Conservation (phyloP, 2,113 vertebrate genomes). For the Colius striatus region DNA sequence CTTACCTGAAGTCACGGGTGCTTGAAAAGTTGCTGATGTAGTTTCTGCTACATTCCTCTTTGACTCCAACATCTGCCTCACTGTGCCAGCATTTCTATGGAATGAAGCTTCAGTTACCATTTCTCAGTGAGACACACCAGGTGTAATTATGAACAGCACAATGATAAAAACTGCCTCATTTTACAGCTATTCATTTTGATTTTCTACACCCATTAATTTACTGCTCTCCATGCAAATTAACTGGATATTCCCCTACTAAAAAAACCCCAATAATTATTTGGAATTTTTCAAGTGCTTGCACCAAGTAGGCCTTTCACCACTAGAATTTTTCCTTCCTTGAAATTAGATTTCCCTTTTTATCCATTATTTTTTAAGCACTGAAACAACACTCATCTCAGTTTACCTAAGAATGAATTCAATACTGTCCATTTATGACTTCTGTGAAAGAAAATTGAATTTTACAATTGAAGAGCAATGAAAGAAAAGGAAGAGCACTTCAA, state of each 20-base stretch:
- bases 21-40: conserved; percentile 64
- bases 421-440: not conserved
- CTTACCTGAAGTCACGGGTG: conserved; percentile 77
- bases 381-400: not conserved
- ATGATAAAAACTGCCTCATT: not conserved
- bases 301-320: not conserved
- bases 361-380: not conserved
- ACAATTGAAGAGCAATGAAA: not conserved
- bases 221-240: not conserved
- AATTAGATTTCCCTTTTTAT: not conserved
- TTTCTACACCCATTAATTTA: not conserved
- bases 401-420: not conserved
- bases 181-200: not conserved
- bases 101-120: conserved; percentile 17
- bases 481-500: not conserved
- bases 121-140: not conserved
- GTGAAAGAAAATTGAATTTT: not conserved
- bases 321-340: not conserved
- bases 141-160: not conserved
- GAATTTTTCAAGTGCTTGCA: not conserved
- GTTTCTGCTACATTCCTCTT: conserved; percentile 77
- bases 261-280: not conserved
- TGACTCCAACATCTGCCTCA: conserved; percentile 83
- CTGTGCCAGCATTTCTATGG: conserved; percentile 76
- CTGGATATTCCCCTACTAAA: not conserved